phyloP scores from a whole-genome alignment of 2,888 invertebrate species.

The Gastracanthus pulcherrimus region DNA sequence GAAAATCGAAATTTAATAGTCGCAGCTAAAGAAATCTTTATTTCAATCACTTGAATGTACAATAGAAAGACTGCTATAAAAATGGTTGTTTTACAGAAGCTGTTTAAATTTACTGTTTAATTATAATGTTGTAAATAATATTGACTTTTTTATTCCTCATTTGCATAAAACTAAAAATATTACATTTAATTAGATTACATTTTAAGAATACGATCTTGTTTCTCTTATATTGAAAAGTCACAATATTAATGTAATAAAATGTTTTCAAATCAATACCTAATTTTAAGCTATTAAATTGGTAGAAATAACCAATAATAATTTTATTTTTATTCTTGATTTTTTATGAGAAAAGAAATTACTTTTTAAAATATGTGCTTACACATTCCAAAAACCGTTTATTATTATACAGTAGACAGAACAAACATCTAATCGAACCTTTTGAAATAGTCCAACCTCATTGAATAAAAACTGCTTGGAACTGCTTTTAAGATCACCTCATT shows the following conservation, averaged over 20 bases:
- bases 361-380: not conserved
- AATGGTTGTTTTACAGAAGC: not conserved
- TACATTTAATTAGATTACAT: not conserved
- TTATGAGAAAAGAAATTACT: not conserved
- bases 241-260: not conserved
- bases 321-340: too few relatives aligned
- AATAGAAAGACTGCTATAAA: slow-evolving; percentile 9
- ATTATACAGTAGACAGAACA: too few relatives aligned
- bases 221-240: not conserved
- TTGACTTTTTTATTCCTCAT: not conserved
- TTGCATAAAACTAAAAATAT: not conserved
- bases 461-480: too few relatives aligned
- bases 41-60: not conserved
- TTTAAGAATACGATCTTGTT: not conserved
- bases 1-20: not conserved
- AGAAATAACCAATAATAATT: too few relatives aligned
- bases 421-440: too few relatives aligned
- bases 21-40: not conserved
- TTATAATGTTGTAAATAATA: not conserved
- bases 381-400: too few relatives aligned
- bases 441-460: too few relatives aligned
- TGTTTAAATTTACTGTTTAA: not conserved
- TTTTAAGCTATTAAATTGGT: too few relatives aligned
- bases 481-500: too few relatives aligned
- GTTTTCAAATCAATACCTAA: not conserved